Base-by-base conservation (phyloP, 1,140 invertebrate species). In the Aphis gossypii region DNA sequence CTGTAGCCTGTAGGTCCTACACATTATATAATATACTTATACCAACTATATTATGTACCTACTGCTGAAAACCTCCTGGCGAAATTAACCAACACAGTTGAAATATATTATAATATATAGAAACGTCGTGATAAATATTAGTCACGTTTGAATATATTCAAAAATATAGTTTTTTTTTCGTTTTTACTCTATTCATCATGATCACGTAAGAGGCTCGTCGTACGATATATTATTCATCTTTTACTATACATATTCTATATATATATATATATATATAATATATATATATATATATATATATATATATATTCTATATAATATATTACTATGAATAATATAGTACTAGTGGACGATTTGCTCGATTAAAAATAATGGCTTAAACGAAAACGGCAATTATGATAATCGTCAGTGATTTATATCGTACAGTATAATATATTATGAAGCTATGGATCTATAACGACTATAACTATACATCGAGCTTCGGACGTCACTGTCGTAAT, bases 291-390 rank as follows among this genome's bases (percentile, higher is more conserved):
- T n/a, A 68, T 51, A 68, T 68, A 30, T 60, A 68, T 60, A 11
- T 60, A 60, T 30, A 60, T 46, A 60, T 60, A 30, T 30, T 41
- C 0, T 35, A 35, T 41, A 68, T n/a, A 68, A n/a, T n/a, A 51
- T 76, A 68, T 56, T 54, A 30, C 5, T n/a, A 76, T 76, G 46
- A 35, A 35, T n/a, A 44, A 18, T 35, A 41, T 35, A 41, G 54
- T 41, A 20, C 11, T 20, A 6, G 56, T 5, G 38, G 54, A 90
- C 38, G 89, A 68, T 90, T 90, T 44, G 56, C 56, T 68, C 89
- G 20, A 90, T 90, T 90, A 90, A 90, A 90, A 90, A 68, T 68
- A 90, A 90, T 90, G 56, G 89, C 11, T 90, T 68, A 20, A 90
- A 90, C 56, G 89, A 90, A 90, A 90, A 68, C 54, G 7, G 38